Conservation (phyloP, 2,113 vertebrate species). For the Diadophis punctatus region DNA sequence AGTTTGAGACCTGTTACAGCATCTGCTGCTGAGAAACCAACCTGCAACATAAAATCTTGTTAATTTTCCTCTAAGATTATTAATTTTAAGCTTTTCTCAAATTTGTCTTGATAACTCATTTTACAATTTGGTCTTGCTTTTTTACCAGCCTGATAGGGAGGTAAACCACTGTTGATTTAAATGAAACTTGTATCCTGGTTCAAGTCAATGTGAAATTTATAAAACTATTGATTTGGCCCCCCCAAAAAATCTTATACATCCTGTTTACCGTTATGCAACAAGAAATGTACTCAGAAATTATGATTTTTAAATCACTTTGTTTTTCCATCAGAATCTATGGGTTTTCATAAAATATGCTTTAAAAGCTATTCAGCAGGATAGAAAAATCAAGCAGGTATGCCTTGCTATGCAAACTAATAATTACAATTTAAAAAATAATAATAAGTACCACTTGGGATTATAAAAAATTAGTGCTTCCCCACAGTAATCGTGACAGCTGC, state of each 20-base stretch:
- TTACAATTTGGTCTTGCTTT: background rate
- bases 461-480: background rate
- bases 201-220: background rate
- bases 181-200: background rate
- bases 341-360: background rate
- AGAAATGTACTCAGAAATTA: background rate
- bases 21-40: slow-evolving; percentile 96
- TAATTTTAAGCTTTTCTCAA: background rate
- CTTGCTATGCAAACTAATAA: background rate
- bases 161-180: background rate
- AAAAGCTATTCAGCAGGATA: background rate
- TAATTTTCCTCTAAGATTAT: background rate
- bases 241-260: background rate
- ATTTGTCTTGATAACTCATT: background rate
- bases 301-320: background rate
- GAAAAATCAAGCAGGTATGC: background rate
- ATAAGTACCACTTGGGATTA: background rate
- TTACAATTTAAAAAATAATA: background rate
- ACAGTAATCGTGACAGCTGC: background rate
- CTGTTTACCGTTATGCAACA: background rate
- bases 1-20: slow-evolving; percentile 94
- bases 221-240: background rate
- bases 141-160: background rate
- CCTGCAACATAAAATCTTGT: slow-evolving; percentile 64
- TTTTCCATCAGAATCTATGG: background rate